Evolutionary conservation across 92 coral and sea anemone species (phyloP), one percentile per base, ranked within the genome.

Genomic region (Porites cylindrica): DNA sequence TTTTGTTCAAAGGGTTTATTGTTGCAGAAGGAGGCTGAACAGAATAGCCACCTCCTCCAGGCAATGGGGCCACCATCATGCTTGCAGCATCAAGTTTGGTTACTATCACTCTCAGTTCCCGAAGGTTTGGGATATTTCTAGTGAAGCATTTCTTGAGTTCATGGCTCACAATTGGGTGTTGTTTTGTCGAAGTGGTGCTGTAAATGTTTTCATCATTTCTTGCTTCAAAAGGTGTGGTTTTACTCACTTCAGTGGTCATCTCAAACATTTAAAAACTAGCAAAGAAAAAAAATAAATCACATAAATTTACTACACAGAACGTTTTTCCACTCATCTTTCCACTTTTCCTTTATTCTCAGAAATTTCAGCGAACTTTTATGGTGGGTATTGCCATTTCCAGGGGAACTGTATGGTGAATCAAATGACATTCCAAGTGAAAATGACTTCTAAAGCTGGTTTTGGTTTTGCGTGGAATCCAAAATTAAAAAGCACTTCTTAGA

Each of bases 41-140:
- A 0, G 86, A 82, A 70, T 52, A 82, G 5, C 86, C 86, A 26
- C 58, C 20, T 54, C 65, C 26, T 5, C 78, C 78, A 29, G 86
- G 86, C 77, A 82, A 62, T 56, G 86, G 86, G 29, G 24, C 56
- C 8, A 72, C 47, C 5, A 38, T 38, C 47, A 38, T 38, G 66
- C 58, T 20, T 10, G 59, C 78, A 1, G 62, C 77, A n/a, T 32
- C 65, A 47, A 70, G 32, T 56, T 26, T 53, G 23, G 63, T 2
- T 59, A 82, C n/a, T 56, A 82, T 58, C 14, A 82, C 86, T 65
- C 71, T 82, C 1, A 70, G 8, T 16, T 70, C 86, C 23, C 8
- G 51, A 1, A 56, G 59, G n/a, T 60, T 58, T 60, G 59, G 77
- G 21, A 56, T n/a, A 19, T 26, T 43, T 50, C 17, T 47, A 20